These are phyloP conservation scores for Phalacrocorax carbo DNA, from an alignment of 2,113 vertebrate genomes.

Conservation along the genomic window DNA sequence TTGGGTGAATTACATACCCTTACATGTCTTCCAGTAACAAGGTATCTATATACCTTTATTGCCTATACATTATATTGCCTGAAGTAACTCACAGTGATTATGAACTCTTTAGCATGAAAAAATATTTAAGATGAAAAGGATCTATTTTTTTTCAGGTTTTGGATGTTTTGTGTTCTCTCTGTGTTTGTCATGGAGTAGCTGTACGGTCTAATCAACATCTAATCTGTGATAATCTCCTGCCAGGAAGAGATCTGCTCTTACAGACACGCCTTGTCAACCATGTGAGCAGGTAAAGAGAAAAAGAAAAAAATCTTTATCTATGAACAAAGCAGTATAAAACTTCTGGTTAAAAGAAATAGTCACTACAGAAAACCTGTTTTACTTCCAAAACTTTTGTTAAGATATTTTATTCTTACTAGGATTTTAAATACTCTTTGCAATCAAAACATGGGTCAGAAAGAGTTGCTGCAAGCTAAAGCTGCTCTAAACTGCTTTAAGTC, in stretches of 20 bases:
- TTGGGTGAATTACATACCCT: not conserved
- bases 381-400: not conserved
- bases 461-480: not conserved
- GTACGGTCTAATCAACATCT: constrained; percentile 95
- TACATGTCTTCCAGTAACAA: not conserved
- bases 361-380: not conserved
- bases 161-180: constrained; percentile 93
- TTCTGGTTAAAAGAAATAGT: not conserved
- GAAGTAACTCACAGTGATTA: not conserved
- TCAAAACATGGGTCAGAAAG: not conserved
- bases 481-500: not conserved
- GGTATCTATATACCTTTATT: not conserved
- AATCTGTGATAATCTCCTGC: constrained; percentile 95
- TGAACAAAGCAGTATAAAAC: not conserved
- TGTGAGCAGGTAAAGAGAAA: constrained; percentile 86
- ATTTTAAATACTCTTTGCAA: not conserved
- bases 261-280: constrained; percentile 94
- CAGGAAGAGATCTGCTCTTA: constrained; percentile 89
- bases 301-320: not conserved
- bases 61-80: not conserved
- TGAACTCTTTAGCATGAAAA: not conserved
- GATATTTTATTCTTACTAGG: not conserved
- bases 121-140: not conserved
- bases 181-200: constrained; percentile 94
- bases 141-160: constrained; percentile 78